A percentile compares a stretch with the other conserved stretches of the same genome.
These are phyloP conservation scores for Micoletzkya japonica DNA, from an alignment of 2,888 invertebrate genomes.

Conservation along the genomic window DNA sequence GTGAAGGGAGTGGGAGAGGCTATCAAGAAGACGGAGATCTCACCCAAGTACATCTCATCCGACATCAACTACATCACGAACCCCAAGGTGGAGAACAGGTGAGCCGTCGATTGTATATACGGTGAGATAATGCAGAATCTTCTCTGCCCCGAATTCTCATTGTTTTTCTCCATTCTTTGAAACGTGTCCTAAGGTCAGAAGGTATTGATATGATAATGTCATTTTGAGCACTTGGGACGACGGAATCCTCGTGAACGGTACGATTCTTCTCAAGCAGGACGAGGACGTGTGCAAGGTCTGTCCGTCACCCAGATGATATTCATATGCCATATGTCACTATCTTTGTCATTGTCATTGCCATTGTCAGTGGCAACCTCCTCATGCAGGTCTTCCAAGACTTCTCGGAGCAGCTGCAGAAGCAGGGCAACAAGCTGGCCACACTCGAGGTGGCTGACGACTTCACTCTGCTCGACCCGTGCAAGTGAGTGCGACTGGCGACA, in stretches of 20 bases:
- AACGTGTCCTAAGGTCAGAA: background rate
- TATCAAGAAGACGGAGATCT: constrained; percentile 45
- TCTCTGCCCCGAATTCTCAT: background rate
- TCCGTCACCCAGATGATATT: background rate
- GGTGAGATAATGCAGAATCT: background rate
- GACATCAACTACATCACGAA: constrained; percentile 56
- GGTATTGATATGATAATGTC: background rate
- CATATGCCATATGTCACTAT: background rate
- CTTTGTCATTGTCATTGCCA: background rate
- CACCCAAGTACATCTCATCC: constrained; percentile 47
- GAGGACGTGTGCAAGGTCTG: constrained; percentile 41
- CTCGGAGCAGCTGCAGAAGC: constrained; percentile 36
- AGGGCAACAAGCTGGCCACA: constrained; percentile 42
- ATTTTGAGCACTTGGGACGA: constrained; percentile 47
- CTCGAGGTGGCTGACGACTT: constrained; percentile 47
- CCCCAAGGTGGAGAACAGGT: constrained; percentile 53
- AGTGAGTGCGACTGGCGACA: constrained; percentile 12
- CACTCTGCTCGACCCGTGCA: constrained; percentile 47
- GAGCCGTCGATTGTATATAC: background rate
- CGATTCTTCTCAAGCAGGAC: constrained; percentile 41
- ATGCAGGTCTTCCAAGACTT: constrained; percentile 43
- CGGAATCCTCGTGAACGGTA: constrained; percentile 55
- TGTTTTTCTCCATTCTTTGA: background rate
- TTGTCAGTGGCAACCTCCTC: background rate
- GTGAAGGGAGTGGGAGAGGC: constrained; percentile 46